Evolutionary conservation across 2,888 invertebrate genomes (phyloP).

Genomic region (Mesoligia furuncula): DNA sequence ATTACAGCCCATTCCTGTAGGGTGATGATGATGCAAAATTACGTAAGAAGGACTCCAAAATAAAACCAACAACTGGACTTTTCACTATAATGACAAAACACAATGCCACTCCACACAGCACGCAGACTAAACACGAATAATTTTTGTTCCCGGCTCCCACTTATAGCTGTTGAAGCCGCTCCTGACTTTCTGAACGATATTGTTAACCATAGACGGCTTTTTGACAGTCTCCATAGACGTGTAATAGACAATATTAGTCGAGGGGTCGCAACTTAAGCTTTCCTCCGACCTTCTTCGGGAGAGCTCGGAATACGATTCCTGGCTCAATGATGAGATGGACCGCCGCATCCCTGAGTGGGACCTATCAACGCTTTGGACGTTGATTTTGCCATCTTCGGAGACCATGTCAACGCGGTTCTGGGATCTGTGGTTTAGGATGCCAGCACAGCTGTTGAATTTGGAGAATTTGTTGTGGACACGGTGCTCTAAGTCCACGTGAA

Average conservation of each 20-base stretch:
- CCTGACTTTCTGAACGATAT: conserved; percentile 70
- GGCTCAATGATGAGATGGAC: conserved; percentile 50
- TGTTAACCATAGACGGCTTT: conserved; percentile 71
- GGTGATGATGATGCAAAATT: not conserved
- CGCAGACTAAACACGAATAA: conserved; percentile 77
- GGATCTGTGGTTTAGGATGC: conserved; percentile 66
- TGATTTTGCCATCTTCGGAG: conserved; percentile 70
- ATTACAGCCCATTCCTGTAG: no score
- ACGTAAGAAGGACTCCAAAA: conserved; percentile 10
- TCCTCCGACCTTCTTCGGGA: conserved; percentile 70
- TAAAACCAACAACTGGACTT: conserved; percentile 52
- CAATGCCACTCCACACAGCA: conserved; percentile 67
- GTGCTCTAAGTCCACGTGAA: conserved; percentile 81
- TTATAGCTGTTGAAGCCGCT: conserved; percentile 72
- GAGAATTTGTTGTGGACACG: conserved; percentile 76
- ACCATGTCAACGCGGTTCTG: conserved; percentile 56
- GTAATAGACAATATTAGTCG: conserved; percentile 79
- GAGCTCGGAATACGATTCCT: conserved; percentile 56
- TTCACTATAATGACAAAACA: conserved; percentile 57
- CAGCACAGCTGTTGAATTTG: conserved; percentile 80
- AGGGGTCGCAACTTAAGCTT: conserved; percentile 75
- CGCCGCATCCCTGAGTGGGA: conserved; percentile 38
- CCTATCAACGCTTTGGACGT: conserved; percentile 65
- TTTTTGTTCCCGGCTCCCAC: conserved; percentile 85
- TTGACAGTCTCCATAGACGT: conserved; percentile 76